phyloP scores from a whole-genome alignment of 2,113 vertebrate genomes.

The Cottus gobio region DNA sequence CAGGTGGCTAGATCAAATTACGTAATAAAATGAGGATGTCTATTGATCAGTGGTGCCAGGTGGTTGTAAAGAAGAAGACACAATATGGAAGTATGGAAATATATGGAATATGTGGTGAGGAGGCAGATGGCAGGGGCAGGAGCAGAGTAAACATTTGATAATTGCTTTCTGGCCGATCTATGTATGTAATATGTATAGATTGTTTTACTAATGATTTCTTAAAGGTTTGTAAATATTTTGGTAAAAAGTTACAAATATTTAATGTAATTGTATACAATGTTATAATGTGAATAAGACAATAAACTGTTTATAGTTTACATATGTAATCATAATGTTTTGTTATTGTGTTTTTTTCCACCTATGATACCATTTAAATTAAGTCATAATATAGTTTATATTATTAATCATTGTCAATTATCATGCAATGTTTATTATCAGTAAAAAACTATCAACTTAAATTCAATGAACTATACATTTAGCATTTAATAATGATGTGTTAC shows the following conservation, averaged over 20 bases:
- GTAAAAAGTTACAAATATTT: too few relatives aligned
- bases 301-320: not conserved
- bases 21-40: slow-evolving; percentile 75
- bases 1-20: slow-evolving; percentile 79
- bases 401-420: not conserved
- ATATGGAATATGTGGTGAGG: slow-evolving; percentile 28
- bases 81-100: slow-evolving; percentile 33
- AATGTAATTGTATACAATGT: too few relatives aligned
- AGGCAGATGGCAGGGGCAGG: slow-evolving; percentile 45
- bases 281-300: not conserved
- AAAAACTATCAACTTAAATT: not conserved
- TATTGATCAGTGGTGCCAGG: slow-evolving; percentile 69
- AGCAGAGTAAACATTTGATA: slow-evolving; percentile 23
- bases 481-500: not conserved
- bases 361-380: too few relatives aligned
- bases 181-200: too few relatives aligned
- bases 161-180: not conserved
- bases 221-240: too few relatives aligned
- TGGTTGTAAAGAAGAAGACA: slow-evolving; percentile 70
- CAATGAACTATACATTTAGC: not conserved
- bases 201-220: too few relatives aligned
- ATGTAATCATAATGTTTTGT: too few relatives aligned
- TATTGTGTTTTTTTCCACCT: too few relatives aligned
- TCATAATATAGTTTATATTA: too few relatives aligned
- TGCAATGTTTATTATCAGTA: not conserved